A percentile compares a stretch with the other conserved stretches of the same genome.
These are phyloP conservation scores for Craniophora ligustri DNA, from an alignment of 2,888 invertebrate species.

Conservation along the genomic window DNA sequence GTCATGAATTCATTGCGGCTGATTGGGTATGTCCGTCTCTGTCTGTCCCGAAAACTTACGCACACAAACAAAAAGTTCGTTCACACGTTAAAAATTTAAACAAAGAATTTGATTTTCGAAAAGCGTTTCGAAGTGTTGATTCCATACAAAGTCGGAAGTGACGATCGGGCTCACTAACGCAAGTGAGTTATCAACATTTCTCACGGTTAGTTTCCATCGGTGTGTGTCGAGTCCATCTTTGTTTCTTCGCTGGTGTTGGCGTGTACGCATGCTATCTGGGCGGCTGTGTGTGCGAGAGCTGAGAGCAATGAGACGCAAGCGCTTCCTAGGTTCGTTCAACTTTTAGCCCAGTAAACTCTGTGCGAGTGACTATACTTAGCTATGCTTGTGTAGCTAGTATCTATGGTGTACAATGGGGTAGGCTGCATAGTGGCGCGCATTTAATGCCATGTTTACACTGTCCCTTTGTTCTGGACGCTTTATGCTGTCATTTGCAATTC, in stretches of 20 bases:
- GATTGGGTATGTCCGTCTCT: constrained; percentile 49
- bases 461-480: constrained; percentile 68
- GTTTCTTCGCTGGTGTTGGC: constrained; percentile 64
- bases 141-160: constrained; percentile 83
- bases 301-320: constrained; percentile 81
- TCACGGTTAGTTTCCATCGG: constrained; percentile 80
- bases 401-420: constrained; percentile 64
- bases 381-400: constrained; percentile 60
- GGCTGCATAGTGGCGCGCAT: constrained; percentile 63
- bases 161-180: constrained; percentile 80
- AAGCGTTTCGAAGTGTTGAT: constrained; percentile 63
- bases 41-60: constrained; percentile 58
- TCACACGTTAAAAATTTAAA: constrained; percentile 64
- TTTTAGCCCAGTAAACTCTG: constrained; percentile 89
- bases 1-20: constrained; percentile 60
- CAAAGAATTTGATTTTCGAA: constrained; percentile 64
- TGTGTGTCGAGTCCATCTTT: constrained; percentile 79
- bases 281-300: constrained; percentile 76
- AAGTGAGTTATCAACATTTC: constrained; percentile 88
- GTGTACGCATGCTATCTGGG: constrained; percentile 59
- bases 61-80: constrained; percentile 64
- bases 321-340: constrained; percentile 86
- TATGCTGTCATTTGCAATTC: constrained; percentile 60
- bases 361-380: constrained; percentile 70
- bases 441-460: constrained; percentile 69